These are phyloP conservation scores for Anoura caudifer DNA, from an alignment of 2,113 vertebrate genomes.

Conservation along the genomic window DNA sequence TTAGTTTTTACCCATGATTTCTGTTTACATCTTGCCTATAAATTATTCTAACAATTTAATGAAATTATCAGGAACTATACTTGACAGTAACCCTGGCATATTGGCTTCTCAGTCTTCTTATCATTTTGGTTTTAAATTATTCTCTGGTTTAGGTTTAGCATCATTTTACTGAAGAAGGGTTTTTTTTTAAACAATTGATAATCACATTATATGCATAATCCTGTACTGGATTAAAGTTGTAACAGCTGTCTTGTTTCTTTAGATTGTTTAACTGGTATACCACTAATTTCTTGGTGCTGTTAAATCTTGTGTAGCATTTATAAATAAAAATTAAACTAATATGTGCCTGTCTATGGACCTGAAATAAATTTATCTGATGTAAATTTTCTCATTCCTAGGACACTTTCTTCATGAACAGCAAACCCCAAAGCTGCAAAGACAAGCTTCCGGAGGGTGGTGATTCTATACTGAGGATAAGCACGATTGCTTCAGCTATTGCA, in stretches of 20 bases:
- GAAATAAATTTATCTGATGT: not conserved
- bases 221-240: not conserved
- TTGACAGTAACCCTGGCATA: not conserved
- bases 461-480: slow-evolving; percentile 91
- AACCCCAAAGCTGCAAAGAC: not conserved
- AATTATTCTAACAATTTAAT: not conserved
- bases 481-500: slow-evolving; percentile 93
- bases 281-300: not conserved
- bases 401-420: slow-evolving; percentile 10
- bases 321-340: not conserved
- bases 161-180: not conserved
- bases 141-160: not conserved
- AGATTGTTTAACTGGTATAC: not conserved
- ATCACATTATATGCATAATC: not conserved
- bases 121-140: slow-evolving; percentile 16
- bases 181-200: not conserved
- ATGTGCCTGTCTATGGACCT: not conserved
- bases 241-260: not conserved
- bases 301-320: not conserved
- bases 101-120: not conserved
- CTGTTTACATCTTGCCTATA: not conserved
- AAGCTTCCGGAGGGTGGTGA: slow-evolving; percentile 44
- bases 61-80: not conserved
- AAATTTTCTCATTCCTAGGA: slow-evolving; percentile 72
- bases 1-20: not conserved